Evolutionary conservation across 1,140 invertebrate species (phyloP).

Genomic region (Atopsyche davidsoni): DNA sequence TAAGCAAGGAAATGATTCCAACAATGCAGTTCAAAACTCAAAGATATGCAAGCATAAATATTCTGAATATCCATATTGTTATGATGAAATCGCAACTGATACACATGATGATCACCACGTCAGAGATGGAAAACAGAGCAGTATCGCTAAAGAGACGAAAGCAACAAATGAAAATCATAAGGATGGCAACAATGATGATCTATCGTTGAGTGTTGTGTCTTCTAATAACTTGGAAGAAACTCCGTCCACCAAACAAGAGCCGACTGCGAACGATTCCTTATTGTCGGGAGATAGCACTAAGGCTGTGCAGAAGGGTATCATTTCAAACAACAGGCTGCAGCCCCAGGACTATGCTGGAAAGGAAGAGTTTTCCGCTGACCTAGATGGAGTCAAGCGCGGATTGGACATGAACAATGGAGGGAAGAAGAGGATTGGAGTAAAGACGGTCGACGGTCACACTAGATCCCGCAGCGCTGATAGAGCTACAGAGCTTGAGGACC

Average conservation of each 20-base stretch:
- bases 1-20: conserved; percentile 22
- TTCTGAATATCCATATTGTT: conserved; percentile 77
- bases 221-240: conserved; percentile 38
- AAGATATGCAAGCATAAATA: conserved; percentile 81
- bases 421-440: conserved; percentile 2
- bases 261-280: conserved; percentile 43
- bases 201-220: conserved; percentile 43
- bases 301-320: conserved; percentile 35
- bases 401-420: background rate
- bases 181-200: conserved; percentile 39
- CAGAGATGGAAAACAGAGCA: conserved; percentile 35
- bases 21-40: conserved; percentile 37
- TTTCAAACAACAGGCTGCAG: conserved; percentile 23
- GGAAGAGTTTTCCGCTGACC: background rate
- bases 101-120: conserved; percentile 56
- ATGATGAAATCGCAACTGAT: conserved; percentile 70
- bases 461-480: conserved; percentile 9
- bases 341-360: background rate
- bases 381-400: background rate
- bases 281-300: conserved; percentile 37
- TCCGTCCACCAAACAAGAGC: conserved; percentile 34
- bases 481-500: conserved; percentile 40
- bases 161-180: conserved; percentile 30
- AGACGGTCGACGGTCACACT: conserved; percentile 4
- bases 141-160: conserved; percentile 21